A percentile compares a stretch with the other conserved stretches of the same genome.
Evolutionary conservation across 2,113 vertebrate species (phyloP).

Genomic region (Tachycineta bicolor): DNA sequence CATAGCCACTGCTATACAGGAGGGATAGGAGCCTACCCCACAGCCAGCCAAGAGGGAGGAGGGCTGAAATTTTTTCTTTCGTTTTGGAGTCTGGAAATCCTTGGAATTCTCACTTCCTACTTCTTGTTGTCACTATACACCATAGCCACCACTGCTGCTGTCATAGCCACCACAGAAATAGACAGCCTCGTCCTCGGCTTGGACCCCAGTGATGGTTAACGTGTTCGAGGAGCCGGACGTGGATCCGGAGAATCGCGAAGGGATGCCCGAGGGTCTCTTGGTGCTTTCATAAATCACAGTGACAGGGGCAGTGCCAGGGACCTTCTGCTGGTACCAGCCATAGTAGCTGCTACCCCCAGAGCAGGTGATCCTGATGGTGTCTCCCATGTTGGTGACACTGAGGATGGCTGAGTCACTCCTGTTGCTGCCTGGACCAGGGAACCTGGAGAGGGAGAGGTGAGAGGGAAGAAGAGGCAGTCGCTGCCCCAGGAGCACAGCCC

Average conservation of each 20-base stretch:
- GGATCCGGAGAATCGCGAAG: background rate
- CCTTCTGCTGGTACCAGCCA: background rate
- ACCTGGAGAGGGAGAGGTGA: background rate
- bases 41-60: background rate
- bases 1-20: background rate
- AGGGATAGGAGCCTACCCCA: background rate
- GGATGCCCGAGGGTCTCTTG: background rate
- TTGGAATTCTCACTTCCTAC: background rate
- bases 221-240: rapidly evolving
- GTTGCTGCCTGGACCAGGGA: background rate
- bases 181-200: background rate
- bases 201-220: background rate
- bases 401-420: background rate
- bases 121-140: background rate
- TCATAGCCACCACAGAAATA: background rate
- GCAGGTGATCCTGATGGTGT: background rate
- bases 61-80: background rate
- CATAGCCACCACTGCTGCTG: background rate
- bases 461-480: background rate
- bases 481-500: background rate
- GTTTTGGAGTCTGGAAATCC: background rate
- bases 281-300: rapidly evolving
- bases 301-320: rapidly evolving
- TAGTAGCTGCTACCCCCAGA: background rate
- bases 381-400: rapidly evolving